Base-by-base conservation (phyloP, 1,140 invertebrate species). In the Aporrectodea caliginosa region DNA sequence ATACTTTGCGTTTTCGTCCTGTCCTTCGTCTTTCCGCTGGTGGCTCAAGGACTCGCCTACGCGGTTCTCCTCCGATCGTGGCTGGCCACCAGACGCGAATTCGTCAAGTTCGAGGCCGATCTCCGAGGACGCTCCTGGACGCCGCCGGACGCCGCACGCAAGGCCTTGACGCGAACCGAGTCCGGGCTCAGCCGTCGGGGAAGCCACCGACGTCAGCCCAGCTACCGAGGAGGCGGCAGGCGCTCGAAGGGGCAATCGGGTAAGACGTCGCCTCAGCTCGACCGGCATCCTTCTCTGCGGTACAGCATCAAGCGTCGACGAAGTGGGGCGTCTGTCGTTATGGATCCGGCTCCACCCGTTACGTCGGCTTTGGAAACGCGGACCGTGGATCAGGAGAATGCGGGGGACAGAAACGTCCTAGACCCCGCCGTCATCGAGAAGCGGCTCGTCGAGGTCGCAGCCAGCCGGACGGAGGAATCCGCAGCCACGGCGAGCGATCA, bases 261-360 rank as follows among this genome's bases (percentile, higher is more conserved):
- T 6, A 22, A 58, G 43, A 58, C 22, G 75, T 76, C 75, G 1
- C 75, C 75, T 1, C 33, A 76, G 43, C 75, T 76, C 33, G 75
- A 76, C 31, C 33, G 75, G 43, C 75, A 76, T 58, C 75, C 75
- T 12, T 76, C 75, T n/a, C 29, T 76, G n/a, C 33, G 43, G 33
- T 76, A 76, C 75, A 76, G 75, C 43, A 76, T 76, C 34, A 76
- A 58, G 43, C 1, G 75, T 12, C 34, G 22, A 22, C 6, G 31
- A n/a, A 35, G 43, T 29, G 43, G 75, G 43, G 43, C 43, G 43
- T 58, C 43, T 22, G 22, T 58, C 43, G 43, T 58, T 22, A 6
- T 58, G 43, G 43, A 58, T 12, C 43, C 43, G 43, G 43, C 22
- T 22, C 43, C 43, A 22, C 6, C 6, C 6, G 6, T 22, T 6